Conservation (phyloP, 2,113 vertebrate genomes). For the Spea bombifrons region DNA sequence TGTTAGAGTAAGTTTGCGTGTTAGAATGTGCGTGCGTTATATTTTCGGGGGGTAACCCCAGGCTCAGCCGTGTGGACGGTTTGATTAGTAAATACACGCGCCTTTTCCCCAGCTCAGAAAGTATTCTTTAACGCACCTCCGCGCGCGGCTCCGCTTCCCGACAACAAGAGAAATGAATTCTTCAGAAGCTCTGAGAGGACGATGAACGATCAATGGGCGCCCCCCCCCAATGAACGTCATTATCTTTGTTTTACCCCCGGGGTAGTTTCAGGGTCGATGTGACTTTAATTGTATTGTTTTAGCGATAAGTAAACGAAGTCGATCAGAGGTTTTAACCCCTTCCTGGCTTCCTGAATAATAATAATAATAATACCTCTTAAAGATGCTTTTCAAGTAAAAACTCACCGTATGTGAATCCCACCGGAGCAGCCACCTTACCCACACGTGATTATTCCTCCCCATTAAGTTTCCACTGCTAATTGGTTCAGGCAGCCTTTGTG, state of each 20-base stretch:
- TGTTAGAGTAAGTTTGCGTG: no score
- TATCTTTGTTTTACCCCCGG: constrained; percentile 58
- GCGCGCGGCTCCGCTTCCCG: not conserved
- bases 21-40: no score
- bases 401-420: no score
- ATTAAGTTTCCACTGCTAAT: no score
- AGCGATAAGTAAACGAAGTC: constrained; percentile 64
- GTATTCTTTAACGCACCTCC: not conserved
- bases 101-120: not conserved
- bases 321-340: constrained; percentile 54
- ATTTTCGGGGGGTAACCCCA: no score
- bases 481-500: no score
- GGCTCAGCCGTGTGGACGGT: not conserved
- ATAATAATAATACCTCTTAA: no score
- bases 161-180: not conserved
- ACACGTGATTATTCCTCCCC: no score
- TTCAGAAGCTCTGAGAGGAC: not conserved
- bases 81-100: not conserved
- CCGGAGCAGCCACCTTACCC: no score
- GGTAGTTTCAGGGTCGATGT: constrained; percentile 62
- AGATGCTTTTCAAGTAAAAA: no score
- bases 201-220: not conserved
- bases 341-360: constrained; percentile 10
- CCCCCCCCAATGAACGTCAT: constrained; percentile 56
- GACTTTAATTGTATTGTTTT: constrained; percentile 64